Conservation (phyloP, 2,113 vertebrate genomes). For the Misgurnus anguillicaudatus region DNA sequence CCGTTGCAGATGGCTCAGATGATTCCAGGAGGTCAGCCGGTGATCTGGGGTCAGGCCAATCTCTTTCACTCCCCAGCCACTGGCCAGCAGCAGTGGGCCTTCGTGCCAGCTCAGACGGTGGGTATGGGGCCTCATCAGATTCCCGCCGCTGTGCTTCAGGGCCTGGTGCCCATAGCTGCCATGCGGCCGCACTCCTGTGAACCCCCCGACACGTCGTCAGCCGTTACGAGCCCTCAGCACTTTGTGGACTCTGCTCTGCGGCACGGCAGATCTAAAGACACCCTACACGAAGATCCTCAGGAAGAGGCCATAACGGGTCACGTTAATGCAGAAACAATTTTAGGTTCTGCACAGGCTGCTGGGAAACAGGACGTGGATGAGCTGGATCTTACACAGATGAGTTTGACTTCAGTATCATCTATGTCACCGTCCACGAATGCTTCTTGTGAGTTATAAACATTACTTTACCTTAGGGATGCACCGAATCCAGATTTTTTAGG, state of each 20-base stretch:
- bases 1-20: constrained; percentile 86
- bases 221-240: constrained; percentile 87
- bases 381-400: constrained; percentile 95
- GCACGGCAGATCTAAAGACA: constrained; percentile 58
- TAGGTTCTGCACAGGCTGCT: constrained; percentile 69
- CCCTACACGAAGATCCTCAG: constrained; percentile 77
- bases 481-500: too few relatives aligned
- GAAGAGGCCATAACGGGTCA: constrained; percentile 70
- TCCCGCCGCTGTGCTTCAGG: constrained; percentile 94
- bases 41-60: constrained; percentile 94
- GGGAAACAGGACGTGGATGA: constrained; percentile 88
- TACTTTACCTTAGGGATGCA: too few relatives aligned
- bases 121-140: constrained; percentile 81
- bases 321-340: neutral
- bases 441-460: constrained; percentile 87
- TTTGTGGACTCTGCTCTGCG: constrained; percentile 74
- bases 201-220: constrained; percentile 82
- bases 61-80: constrained; percentile 84
- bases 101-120: constrained; percentile 95
- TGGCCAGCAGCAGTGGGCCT: constrained; percentile 94
- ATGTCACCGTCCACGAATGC: constrained; percentile 91
- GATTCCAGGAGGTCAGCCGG: constrained; percentile 91
- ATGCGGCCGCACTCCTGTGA: constrained; percentile 82
- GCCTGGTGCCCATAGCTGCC: constrained; percentile 86
- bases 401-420: constrained; percentile 92